A percentile compares a stretch with the other conserved stretches of the same genome.
Evolutionary conservation across 2,113 vertebrate species (phyloP).

Genomic region (Gadus macrocephalus): DNA sequence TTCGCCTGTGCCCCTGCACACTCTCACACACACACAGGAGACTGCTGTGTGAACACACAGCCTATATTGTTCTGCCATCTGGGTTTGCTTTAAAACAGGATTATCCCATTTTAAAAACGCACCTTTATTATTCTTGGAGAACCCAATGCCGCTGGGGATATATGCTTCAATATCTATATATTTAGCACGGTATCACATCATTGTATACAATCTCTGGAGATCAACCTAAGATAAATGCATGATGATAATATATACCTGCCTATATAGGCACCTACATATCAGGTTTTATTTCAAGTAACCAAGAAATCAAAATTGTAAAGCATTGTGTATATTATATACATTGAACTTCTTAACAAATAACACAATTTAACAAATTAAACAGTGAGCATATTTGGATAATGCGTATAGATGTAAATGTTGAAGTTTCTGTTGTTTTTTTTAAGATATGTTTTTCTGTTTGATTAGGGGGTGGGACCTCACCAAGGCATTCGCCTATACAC

Average conservation of each 20-base stretch:
- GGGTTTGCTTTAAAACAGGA: conserved; percentile 54
- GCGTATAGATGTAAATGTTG: not conserved
- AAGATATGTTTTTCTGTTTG: not conserved
- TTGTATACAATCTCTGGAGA: too few species aligned
- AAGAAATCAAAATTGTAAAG: too few species aligned
- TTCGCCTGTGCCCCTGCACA: conserved; percentile 36
- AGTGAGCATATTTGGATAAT: not conserved
- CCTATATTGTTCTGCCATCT: conserved; percentile 51
- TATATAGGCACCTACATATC: too few species aligned
- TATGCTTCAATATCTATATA: not conserved
- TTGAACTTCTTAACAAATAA: too few species aligned
- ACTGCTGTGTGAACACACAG: conserved; percentile 61
- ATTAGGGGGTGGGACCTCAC: conserved; percentile 1
- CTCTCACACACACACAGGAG: conserved; percentile 42
- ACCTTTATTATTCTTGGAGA: conserved; percentile 40
- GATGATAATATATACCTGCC: too few species aligned
- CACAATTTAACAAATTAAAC: not conserved
- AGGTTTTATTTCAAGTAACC: too few species aligned
- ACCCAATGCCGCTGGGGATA: not conserved
- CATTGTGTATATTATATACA: too few species aligned
- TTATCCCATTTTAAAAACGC: conserved; percentile 56
- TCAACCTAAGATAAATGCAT: too few species aligned
- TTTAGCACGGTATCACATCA: too few species aligned
- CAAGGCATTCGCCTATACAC: not conserved
- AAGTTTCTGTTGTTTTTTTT: not conserved